Conservation (phyloP, 2,797 vertebrate genomes). For the Coregonus suidteri region DNA sequence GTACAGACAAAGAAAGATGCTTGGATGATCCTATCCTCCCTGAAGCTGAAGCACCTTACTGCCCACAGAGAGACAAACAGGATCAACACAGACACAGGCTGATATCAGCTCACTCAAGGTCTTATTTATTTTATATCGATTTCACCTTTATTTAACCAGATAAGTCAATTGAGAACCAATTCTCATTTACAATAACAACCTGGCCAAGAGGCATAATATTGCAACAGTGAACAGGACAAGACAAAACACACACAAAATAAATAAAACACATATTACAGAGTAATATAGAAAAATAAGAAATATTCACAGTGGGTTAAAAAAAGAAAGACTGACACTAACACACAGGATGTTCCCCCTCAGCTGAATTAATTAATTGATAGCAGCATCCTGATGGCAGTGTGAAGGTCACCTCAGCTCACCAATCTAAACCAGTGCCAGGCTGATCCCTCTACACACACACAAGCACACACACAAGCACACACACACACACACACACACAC, state of each 20-base stretch:
- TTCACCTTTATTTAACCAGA: no score
- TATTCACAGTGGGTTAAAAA: no score
- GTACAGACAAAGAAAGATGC: not conserved
- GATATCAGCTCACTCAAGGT: not conserved
- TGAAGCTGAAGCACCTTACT: not conserved
- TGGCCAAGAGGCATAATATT: no score
- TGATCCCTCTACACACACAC: no score
- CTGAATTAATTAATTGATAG: conserved; percentile 41
- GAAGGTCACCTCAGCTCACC: conserved; percentile 10
- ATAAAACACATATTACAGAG: not conserved
- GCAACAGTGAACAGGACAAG: no score
- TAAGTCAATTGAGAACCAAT: not conserved
- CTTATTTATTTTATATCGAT: no score
- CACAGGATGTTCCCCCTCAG: conserved; percentile 10
- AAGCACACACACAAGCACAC: no score
- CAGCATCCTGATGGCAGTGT: conserved; percentile 9
- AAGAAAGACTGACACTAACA: not conserved
- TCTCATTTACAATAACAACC: no score
- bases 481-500: no score
- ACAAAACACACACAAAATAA: no score
- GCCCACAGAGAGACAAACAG: not conserved
- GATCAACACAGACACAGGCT: not conserved
- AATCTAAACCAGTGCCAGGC: conserved; percentile 20
- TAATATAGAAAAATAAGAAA: not conserved
- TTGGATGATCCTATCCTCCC: not conserved